Evolutionary conservation across 2,113 vertebrate species (phyloP), one percentile per base, ranked within the genome.

Genomic region (Sialia sialis): DNA sequence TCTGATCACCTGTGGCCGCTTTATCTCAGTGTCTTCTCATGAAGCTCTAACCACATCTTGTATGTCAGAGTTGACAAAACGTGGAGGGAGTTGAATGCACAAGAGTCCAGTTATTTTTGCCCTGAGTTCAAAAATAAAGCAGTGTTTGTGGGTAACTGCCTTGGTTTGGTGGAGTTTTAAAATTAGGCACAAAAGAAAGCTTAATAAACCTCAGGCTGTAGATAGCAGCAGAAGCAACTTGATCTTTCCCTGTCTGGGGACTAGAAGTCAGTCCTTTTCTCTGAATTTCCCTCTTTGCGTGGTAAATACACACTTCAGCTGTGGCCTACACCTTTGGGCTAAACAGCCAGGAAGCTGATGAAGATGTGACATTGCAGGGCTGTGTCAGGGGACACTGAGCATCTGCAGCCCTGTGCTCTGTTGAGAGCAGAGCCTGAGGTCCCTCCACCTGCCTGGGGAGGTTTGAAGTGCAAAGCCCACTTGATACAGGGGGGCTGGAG

Each of bases 121-220:
- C 39, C 1, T 39, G 13, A 15, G 83, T 78, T 94, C 95, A 96
- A 96, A 96, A 97, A 96, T 96, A 96, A 84, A 95, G 83, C 51
- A 25, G 43, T 64, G 77, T 29, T 29, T 95, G 77, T 26, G 29
- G 79, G 92, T 19, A 17, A 72, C 81, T 74, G 83, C 68, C 59
- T 95, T 54, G 87, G 84, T 94, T 92, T 95, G 60, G 52, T 70
- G 32, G 54, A 39, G 77, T 69, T 95, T 94, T 94, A 95, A 96
- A 97, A 93, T 96, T 91, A 95, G 91, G 66, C 32, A 59, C 46
- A 54, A 74, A 84, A 7, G 36, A 87, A 89, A 89, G 52, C 44
- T 88, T 95, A 75, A 32, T 74, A 56, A 87, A 96, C 89, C 91
- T 97, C 90, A 80, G 73, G 54, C 77, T 68, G 19, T 67, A 74